These are phyloP conservation scores for Xenopus laevis DNA, from an alignment of 2,113 vertebrate species.

Conservation along the genomic window DNA sequence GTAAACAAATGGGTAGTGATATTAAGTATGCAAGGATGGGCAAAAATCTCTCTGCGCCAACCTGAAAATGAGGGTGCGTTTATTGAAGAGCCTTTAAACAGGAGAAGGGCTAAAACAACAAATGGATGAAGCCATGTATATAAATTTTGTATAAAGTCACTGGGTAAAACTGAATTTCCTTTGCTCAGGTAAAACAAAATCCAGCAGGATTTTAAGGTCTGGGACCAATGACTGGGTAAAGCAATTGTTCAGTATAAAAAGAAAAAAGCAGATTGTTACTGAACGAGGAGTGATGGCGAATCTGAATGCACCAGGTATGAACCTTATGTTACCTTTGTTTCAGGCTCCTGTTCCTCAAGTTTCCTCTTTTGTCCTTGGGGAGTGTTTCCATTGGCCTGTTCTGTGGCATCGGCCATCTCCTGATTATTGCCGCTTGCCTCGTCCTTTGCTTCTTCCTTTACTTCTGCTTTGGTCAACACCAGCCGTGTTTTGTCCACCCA, in stretches of 20 bases:
- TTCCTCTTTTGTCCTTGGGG: constrained; percentile 13
- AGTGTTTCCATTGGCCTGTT: background rate
- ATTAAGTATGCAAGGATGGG: too few species aligned
- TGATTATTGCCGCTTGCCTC: background rate
- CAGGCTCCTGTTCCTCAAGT: constrained; percentile 1
- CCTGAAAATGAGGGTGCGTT: too few species aligned
- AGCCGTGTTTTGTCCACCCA: constrained; percentile 37
- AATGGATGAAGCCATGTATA: too few species aligned
- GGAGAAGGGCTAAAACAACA: too few species aligned
- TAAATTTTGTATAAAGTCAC: too few species aligned
- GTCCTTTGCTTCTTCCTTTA: constrained; percentile 1
- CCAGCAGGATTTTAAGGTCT: background rate
- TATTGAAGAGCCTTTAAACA: too few species aligned
- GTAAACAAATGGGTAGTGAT: too few species aligned
- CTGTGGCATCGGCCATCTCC: background rate
- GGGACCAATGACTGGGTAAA: background rate
- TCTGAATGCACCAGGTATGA: background rate
- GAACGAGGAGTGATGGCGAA: background rate
- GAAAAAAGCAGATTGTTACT: background rate
- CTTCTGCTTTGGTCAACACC: constrained; percentile 19
- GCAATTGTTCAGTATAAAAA: too few species aligned
- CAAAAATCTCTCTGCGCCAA: too few species aligned
- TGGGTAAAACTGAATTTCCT: background rate
- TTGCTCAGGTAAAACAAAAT: background rate
- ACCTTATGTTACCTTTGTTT: constrained; percentile 32